Conservation (phyloP, 1,140 invertebrate species). For the Lepidotrigona ventralis region DNA sequence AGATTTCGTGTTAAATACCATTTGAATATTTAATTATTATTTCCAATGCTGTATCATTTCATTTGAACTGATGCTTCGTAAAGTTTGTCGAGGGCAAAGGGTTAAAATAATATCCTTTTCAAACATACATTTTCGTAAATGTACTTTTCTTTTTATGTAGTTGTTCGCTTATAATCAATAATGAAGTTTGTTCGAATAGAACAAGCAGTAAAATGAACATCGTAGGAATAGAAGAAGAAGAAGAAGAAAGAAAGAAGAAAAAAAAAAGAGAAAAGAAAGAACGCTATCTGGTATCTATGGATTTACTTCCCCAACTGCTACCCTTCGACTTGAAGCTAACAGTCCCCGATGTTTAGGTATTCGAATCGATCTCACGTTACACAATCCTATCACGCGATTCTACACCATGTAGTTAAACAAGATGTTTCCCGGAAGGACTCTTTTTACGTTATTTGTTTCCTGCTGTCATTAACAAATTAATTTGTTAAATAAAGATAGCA, state of each 20-base stretch:
- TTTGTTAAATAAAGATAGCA: background rate
- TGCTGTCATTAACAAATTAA: background rate
- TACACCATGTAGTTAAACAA: background rate
- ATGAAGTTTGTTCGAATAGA: no score
- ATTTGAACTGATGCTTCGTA: no score
- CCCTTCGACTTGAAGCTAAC: slow-evolving; percentile 27
- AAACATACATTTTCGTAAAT: no score
- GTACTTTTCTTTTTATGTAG: no score
- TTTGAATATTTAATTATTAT: no score
- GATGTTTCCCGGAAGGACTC: background rate
- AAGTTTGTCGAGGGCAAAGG: no score
- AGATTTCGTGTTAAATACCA: no score
- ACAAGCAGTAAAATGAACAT: background rate
- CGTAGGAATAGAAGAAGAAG: background rate
- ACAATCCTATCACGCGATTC: slow-evolving; percentile 37
- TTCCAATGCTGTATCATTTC: no score
- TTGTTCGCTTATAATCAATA: no score
- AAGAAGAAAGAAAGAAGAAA: background rate
- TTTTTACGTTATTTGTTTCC: background rate
- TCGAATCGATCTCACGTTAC: slow-evolving; percentile 37
- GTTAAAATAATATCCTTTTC: no score
- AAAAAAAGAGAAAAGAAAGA: background rate
- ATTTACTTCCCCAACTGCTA: background rate
- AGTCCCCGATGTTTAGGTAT: slow-evolving; percentile 33
- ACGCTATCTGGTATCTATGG: background rate